Base-by-base conservation (phyloP, 2,113 vertebrate species). In the Orycteropus afer region DNA sequence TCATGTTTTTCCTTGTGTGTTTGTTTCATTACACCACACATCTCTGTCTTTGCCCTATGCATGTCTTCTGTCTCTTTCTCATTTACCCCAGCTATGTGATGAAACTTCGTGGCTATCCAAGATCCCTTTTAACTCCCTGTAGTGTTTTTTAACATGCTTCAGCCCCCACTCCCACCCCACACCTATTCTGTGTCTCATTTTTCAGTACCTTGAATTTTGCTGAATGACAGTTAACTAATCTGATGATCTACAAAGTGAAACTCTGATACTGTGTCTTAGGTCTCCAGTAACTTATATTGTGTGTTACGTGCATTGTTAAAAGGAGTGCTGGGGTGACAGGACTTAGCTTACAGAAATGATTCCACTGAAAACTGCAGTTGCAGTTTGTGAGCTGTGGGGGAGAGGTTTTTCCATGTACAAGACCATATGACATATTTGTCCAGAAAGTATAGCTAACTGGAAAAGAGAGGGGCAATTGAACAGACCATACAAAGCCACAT, bases 361-460 rank as follows among this genome's bases (percentile, higher is more conserved):
- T 86, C 76, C 32, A 7, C 49, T 59, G 87, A 82, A 77, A 82
- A 81, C 25, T 11, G 9, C 2, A 67, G 32, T 67, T 32, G 53
- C 23, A 55, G 15, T 63, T 84, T 84, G 65, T 90, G 78, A 42
- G 42, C 18, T 77, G 18, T 37, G 18, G 53, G 47, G 42, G n/a
- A 59, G n/a, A 29, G 63, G 8, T 69, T 91, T 93, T 83, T 83
- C 37, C 59, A 23, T 73, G 15, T 86, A 4, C 63, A 47, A 40
- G 34, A 73, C n/a, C 57, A 74, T 69, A 61, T 53, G 45, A 45
- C 40, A 42, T 55, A 42, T 77, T 27, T 61, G 7, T 59, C 6
- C 34, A 84, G 83, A 61, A 71, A 89, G 32, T 63, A 49, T 40
- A 90, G 73, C n/a, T 95, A 42, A 74, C 13, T 95, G 87, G 42